Evolutionary conservation across 1,140 invertebrate genomes (phyloP).

Genomic region (Xylocopa sonorina): DNA sequence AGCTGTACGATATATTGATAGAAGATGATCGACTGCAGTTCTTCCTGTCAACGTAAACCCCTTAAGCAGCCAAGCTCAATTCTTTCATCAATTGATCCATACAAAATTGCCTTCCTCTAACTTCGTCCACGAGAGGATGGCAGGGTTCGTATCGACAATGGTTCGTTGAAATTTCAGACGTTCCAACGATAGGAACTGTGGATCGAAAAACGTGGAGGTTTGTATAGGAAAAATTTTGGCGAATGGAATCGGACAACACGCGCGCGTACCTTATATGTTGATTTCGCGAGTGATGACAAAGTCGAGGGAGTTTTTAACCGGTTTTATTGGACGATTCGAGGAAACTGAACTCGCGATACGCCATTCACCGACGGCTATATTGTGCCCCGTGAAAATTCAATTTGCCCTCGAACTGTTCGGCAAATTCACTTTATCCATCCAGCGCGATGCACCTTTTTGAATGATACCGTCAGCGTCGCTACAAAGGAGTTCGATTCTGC

Average conservation of each 20-base stretch:
- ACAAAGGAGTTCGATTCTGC: not conserved
- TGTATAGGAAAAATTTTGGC: not conserved
- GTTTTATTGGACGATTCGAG: not conserved
- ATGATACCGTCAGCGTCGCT: not conserved
- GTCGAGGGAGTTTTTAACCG: too few species aligned
- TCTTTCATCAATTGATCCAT: too few species aligned
- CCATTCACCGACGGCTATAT: not conserved
- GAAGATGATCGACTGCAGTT: too few species aligned
- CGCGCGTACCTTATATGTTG: not conserved
- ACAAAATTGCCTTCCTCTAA: too few species aligned
- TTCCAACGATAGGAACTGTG: not conserved
- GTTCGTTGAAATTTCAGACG: not conserved
- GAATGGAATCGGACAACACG: conserved; percentile 1
- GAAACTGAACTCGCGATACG: not conserved
- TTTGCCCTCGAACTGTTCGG: not conserved
- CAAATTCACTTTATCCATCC: not conserved
- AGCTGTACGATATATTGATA: too few species aligned
- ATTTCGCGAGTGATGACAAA: too few species aligned
- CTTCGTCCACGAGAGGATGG: too few species aligned
- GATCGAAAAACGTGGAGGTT: not conserved
- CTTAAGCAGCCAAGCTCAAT: too few species aligned
- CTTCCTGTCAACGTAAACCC: too few species aligned
- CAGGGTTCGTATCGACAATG: not conserved
- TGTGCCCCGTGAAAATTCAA: conserved; percentile 23
- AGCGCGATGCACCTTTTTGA: not conserved